Conservation (phyloP, 2,888 invertebrate genomes). For the Pterostichus niger region DNA sequence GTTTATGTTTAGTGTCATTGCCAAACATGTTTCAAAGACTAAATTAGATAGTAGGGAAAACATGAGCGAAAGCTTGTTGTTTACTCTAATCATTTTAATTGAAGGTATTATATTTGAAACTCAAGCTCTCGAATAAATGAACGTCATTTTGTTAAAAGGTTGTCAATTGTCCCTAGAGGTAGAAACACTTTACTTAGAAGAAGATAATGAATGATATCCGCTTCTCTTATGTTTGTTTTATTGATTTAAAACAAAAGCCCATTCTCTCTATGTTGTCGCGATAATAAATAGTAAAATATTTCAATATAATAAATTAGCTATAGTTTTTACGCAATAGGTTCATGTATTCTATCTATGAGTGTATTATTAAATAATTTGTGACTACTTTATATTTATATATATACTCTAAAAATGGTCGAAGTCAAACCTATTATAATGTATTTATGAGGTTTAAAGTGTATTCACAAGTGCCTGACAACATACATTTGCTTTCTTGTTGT, state of each 20-base stretch:
- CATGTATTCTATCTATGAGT: no score
- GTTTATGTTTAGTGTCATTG: background rate
- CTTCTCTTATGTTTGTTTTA: slow-evolving; percentile 17
- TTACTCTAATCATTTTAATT: slow-evolving; percentile 48
- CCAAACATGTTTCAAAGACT: background rate
- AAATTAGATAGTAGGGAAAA: background rate
- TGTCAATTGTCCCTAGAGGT: slow-evolving; percentile 7
- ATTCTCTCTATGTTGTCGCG: no score
- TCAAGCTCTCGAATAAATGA: slow-evolving; percentile 34
- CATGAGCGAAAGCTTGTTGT: slow-evolving; percentile 1
- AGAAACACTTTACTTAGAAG: background rate
- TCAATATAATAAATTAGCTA: no score
- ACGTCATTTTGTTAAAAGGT: slow-evolving; percentile 45
- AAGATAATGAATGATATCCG: slow-evolving; percentile 15
- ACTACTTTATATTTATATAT: no score
- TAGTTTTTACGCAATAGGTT: background rate
- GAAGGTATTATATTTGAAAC: slow-evolving; percentile 24
- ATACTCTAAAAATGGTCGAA: no score
- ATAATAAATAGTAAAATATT: no score
- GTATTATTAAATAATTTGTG: no score
- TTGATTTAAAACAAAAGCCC: background rate
- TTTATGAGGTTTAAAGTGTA: no score
- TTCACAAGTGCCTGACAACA: no score
- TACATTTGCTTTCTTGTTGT: no score
- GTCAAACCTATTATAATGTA: no score